Evolutionary conservation across 2,113 vertebrate genomes (phyloP), one percentile per base, ranked within the genome.

Genomic region (Merops nubicus): DNA sequence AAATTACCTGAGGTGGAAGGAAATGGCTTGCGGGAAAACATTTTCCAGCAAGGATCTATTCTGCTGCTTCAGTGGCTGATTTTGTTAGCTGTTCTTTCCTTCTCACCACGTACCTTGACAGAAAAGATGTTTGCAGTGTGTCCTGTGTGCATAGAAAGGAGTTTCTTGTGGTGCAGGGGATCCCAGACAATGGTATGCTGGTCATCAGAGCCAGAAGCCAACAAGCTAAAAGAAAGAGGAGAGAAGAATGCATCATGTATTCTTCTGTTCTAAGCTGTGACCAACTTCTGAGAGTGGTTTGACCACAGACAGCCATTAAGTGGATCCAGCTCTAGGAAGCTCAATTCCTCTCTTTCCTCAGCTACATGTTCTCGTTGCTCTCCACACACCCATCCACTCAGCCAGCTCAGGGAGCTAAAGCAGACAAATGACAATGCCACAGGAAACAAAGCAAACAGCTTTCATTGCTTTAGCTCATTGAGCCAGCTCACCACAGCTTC

Each of bases 51-150:
- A 70, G 21, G 38, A 63, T 63, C 69, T 18, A 47, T 84, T 87
- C 28, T 29, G 36, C 80, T 88, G 29, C 51, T 68, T 40, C 13
- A 19, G 54, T 9, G 76, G 51, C 48, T 25, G 28, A n/a, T 80
- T 83, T 77, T 65, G 17, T 59, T 12, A 56, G 74, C 26, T 3
- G 0, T 20, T 69, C 21, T 8, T n/a, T 43, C 59, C 56, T 89
- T 34, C 73, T 18, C 50, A 77, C 51, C 56, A 67, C 88, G 96
- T 96, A 99, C 99, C 99, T 99, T 99, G 51, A 99, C 99, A 82
- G 99, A 99, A 95, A 99, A 99, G 96, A 99, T 99, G 97, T 99
- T 99, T 89, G 99, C 99, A 15, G 99, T 99, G 70, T 99, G 99
- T 57, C 99, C 99, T 4, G 99, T 99, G 96, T 99, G 99, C 99